Base-by-base conservation (phyloP, 2,888 invertebrate species). In the Lochmaea crataegi region DNA sequence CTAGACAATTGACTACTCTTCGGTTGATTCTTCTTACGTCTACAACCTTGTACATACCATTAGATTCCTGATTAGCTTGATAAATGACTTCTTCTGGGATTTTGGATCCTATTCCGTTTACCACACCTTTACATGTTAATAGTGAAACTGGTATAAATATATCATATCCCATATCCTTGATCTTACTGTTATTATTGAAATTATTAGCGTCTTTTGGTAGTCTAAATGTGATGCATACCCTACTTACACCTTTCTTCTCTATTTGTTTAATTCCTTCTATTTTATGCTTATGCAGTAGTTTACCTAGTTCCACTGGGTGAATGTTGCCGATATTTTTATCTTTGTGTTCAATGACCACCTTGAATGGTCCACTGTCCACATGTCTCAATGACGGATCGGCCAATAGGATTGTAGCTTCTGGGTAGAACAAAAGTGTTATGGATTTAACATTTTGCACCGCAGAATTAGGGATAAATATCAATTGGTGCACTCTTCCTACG, bases 381-480 rank as follows among this genome's bases (percentile, higher is more conserved):
- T 48, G n/a, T 48, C 48, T 48, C n/a, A 48, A 48, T n/a, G 14
- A 48, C 14, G 14, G 48, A 32, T 32, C 32, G 6, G 32, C 32
- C 32, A 32, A 5, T 6, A 32, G 32, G 32, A 32, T 32, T 32
- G 14, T 10, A n/a, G n/a, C 14, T 12, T n/a, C 14, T n/a, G 16
- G 41, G 2, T 42, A 61, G 12, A 61, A 61, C 10, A 41, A 61
- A 61, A 61, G 61, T 10, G 18, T 61, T 9, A 61, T 16, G 9
- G 42, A 61, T 38, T n/a, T 61, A 14, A 61, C 61, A 3, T 42
- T 61, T 42, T 61, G 61, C 18, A 32, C 22, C 12, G 60, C 11
- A 12, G 60, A 32, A 11, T 12, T 60, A 32, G 60, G 32, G 26
- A 2, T 38, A 14, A 32, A 14, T 12, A 32, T 32, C 32, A 32